Conservation (phyloP, 2,113 vertebrate species). For the Sorex araneus region DNA sequence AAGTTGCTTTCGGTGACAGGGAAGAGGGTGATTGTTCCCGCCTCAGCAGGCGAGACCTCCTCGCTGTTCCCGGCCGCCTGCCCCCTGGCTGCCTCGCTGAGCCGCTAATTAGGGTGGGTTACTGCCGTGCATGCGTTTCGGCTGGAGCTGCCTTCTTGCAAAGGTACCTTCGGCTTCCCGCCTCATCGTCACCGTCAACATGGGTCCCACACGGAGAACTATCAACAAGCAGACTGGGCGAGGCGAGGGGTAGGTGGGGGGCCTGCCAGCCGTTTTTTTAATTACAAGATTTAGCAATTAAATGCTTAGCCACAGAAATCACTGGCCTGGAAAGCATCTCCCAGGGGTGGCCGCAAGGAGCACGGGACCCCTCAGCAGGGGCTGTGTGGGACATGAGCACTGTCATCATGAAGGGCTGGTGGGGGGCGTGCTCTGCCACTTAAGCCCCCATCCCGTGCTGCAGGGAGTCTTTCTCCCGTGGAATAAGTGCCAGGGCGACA, state of each 20-base stretch:
- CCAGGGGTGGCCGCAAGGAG: accelerated
- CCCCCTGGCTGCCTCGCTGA: slow-evolving; percentile 59
- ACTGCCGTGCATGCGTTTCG: slow-evolving; percentile 57
- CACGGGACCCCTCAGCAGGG: accelerated
- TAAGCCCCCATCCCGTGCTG: slow-evolving; percentile 54
- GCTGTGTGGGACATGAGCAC: neutral
- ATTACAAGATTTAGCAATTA: slow-evolving; percentile 52
- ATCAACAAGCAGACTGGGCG: neutral
- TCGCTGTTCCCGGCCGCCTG: neutral
- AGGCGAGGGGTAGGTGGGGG: neutral
- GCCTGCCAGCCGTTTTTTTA: slow-evolving; percentile 3
- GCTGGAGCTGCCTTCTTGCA: slow-evolving; percentile 50
- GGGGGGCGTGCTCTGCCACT: slow-evolving; percentile 40
- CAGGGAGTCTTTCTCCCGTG: slow-evolving; percentile 39
- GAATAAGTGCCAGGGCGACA: slow-evolving; percentile 83
- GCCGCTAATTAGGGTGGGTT: slow-evolving; percentile 72
- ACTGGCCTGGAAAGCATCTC: neutral
- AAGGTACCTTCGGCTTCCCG: slow-evolving; percentile 58
- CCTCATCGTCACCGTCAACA: neutral
- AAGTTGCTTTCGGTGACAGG: slow-evolving; percentile 50
- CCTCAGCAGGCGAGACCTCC: slow-evolving; percentile 6
- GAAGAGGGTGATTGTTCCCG: slow-evolving; percentile 49
- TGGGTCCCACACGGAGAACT: neutral
- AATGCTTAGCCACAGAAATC: neutral
- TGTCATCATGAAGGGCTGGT: neutral